Percentiles rank a stretch among this genome's conserved stretches.
These are phyloP conservation scores for Taphrorychus bicolor DNA, from an alignment of 2,888 invertebrate species.

Conservation along the genomic window DNA sequence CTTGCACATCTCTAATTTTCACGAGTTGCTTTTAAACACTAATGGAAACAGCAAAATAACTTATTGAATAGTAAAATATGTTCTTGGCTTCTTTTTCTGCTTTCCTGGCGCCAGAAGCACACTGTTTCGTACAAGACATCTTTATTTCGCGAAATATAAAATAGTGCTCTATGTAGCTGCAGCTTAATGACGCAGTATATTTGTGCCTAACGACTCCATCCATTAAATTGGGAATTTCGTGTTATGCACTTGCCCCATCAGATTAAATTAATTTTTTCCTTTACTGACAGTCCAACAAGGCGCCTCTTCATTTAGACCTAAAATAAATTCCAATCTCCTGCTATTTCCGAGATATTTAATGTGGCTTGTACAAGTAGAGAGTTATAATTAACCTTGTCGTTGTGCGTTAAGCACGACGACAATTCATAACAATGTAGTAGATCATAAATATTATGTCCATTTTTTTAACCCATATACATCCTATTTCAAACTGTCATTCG, in stretches of 20 bases:
- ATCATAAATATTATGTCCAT: not conserved
- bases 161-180: not conserved
- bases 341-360: not conserved
- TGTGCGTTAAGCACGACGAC: too few species aligned
- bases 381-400: not conserved
- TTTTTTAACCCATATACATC: conserved; percentile 10
- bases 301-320: not conserved
- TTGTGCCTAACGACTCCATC: not conserved
- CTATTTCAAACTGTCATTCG: conserved; percentile 6
- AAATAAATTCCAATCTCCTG: not conserved
- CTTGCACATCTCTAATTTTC: not conserved
- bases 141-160: not conserved
- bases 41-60: not conserved
- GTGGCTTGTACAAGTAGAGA: not conserved
- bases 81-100: too few species aligned
- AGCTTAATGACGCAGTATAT: not conserved
- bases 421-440: not conserved
- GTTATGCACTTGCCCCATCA: not conserved
- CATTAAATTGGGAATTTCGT: not conserved
- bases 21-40: not conserved
- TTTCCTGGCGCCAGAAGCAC: not conserved
- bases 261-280: not conserved
- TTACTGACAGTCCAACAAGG: not conserved
- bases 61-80: too few species aligned
- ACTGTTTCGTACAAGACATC: not conserved